Evolutionary conservation across 1,140 invertebrate genomes (phyloP).

Genomic region (Caenorhabditis tropicalis): DNA sequence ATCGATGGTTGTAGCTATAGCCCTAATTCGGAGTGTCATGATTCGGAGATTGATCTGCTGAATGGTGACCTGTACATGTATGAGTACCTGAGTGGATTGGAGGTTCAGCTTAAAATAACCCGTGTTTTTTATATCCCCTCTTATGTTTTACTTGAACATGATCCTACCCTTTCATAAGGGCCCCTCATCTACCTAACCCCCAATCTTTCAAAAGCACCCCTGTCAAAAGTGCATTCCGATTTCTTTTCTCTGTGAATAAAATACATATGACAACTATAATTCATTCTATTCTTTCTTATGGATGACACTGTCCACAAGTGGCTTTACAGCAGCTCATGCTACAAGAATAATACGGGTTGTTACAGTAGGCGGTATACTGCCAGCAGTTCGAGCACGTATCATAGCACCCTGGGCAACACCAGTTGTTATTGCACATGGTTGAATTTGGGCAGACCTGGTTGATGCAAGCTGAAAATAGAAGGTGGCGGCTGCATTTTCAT

Average conservation of each 20-base stretch:
- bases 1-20: not conserved
- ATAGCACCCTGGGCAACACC: constrained; percentile 35
- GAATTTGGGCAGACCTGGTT: constrained; percentile 4
- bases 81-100: not conserved
- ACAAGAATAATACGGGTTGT: constrained; percentile 24
- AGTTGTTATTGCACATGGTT: constrained; percentile 38
- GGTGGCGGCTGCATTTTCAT: no score
- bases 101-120: not conserved
- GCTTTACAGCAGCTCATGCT: constrained; percentile 29
- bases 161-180: no score
- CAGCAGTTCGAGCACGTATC: constrained; percentile 25
- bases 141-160: not conserved
- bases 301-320: constrained; percentile 35
- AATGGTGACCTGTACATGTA: not conserved
- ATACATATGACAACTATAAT: not conserved
- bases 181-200: no score
- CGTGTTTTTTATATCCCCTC: not conserved
- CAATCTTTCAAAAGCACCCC: no score
- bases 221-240: no score
- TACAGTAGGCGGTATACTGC: constrained; percentile 13
- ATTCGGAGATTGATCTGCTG: not conserved
- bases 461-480: constrained; percentile 31
- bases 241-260: no score
- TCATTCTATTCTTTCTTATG: not conserved
- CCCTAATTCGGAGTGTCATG: not conserved